phyloP scores from a whole-genome alignment of 2,113 vertebrate species.

The Merops nubicus region DNA sequence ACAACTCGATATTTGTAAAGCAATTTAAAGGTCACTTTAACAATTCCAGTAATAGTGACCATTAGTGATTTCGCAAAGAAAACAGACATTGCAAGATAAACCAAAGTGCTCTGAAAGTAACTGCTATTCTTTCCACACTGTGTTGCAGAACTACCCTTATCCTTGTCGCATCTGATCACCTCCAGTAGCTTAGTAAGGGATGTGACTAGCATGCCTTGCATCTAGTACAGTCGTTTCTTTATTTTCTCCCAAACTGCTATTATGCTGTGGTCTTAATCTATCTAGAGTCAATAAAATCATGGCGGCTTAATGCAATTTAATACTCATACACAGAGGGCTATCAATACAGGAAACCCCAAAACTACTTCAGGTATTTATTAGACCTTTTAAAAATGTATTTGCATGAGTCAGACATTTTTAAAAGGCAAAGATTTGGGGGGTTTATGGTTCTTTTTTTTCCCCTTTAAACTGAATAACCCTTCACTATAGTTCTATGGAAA shows the following conservation, averaged over 20 bases:
- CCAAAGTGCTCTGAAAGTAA: neutral
- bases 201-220: neutral
- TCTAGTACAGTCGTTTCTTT: neutral
- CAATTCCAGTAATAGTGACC: conserved; percentile 4
- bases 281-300: neutral
- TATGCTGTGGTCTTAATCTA: neutral
- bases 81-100: conserved; percentile 29
- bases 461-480: neutral
- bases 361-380: neutral
- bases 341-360: neutral
- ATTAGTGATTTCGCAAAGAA: conserved; percentile 57
- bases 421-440: neutral
- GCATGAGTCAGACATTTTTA: neutral
- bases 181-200: neutral
- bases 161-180: neutral
- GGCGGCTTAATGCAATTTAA: neutral
- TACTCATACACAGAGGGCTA: neutral
- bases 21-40: conserved; percentile 59
- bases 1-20: neutral
- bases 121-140: neutral
- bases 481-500: neutral
- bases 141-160: neutral
- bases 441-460: neutral
- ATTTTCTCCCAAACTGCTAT: neutral
- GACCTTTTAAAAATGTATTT: neutral